Evolutionary conservation across 2,888 invertebrate genomes (phyloP), one percentile per base, ranked within the genome.

Genomic region (Steinernema hermaphroditum): DNA sequence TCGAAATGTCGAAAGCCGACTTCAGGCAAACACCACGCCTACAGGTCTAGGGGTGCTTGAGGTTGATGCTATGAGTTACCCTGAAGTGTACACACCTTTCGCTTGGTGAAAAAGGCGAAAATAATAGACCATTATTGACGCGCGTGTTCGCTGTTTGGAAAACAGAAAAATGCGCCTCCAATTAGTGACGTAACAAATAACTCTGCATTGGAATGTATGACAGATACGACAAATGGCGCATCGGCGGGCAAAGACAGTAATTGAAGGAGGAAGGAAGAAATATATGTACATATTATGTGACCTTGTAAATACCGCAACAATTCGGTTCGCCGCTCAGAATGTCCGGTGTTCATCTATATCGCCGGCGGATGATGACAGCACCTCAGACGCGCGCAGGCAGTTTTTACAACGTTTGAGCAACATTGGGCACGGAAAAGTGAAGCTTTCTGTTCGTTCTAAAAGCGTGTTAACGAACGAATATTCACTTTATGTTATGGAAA

Each of bases 281-380:
- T 62, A 34, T 32, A 62, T 32, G 62, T 62, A 62, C 62, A 62
- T 29, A 32, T 32, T 24, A 54, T 54, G 16, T 29, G 62, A 62
- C 62, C 62, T 62, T 62, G 62, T 62, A 62, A 62, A 62, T 62
- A 62, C 62, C 62, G 62, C 62, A 62, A 62, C 62, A 62, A 62
- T 62, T 62, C 62, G 29, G 37, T 37, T 4, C 62, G 34, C 16
- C 29, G 62, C 62, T 62, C 16, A 62, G 27, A 27, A 34, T 19
- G 62, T 29, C 27, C 62, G 62, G 62, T 29, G 32, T 62, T 62
- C 32, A 19, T 29, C 62, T 29, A 62, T 27, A 29, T 62, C 62
- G 37, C 37, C 4, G 12, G 37, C 6, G 37, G 37, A 37, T 37
- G 37, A 37, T 37, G 24, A 50, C 46, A 46, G n/a, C 22, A 22